phyloP scores from a whole-genome alignment of 2,797 vertebrate genomes.

The Paratrypauchen microcephalus region DNA sequence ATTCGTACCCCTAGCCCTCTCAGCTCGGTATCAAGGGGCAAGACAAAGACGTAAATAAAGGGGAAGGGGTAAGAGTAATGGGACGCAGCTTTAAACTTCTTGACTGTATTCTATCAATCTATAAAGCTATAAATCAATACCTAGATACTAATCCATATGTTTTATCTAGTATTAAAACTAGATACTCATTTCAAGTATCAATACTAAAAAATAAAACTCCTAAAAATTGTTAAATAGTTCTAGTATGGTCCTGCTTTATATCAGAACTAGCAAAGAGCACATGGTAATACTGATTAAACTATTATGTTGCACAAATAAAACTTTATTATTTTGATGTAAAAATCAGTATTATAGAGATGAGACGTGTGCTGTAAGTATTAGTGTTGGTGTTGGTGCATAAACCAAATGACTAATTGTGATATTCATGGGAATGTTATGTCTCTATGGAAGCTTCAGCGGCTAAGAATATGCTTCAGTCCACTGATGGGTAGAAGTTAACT shows the following conservation, averaged over 20 bases:
- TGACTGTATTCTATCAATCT: no score
- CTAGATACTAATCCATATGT: no score
- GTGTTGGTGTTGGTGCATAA: not conserved
- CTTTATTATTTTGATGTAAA: not conserved
- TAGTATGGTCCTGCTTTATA: not conserved
- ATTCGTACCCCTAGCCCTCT: no score
- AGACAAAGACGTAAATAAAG: no score
- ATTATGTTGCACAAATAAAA: not conserved
- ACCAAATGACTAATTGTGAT: not conserved
- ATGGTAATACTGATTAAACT: not conserved
- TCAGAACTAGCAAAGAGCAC: not conserved
- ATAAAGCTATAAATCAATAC: no score
- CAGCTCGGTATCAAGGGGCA: no score
- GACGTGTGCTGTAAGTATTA: not conserved
- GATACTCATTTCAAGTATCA: not conserved
- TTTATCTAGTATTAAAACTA: no score
- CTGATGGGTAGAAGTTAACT: slow-evolving; percentile 33
- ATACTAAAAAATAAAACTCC: not conserved
- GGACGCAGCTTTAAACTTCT: no score
- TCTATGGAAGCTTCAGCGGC: slow-evolving; percentile 16
- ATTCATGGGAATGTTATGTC: not conserved
- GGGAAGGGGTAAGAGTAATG: no score
- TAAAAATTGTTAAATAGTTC: not conserved
- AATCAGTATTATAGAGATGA: not conserved
- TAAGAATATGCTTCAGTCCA: slow-evolving; percentile 19